Evolutionary conservation across 2,797 vertebrate species (phyloP).

Genomic region (Rhadinocentrus ornatus): DNA sequence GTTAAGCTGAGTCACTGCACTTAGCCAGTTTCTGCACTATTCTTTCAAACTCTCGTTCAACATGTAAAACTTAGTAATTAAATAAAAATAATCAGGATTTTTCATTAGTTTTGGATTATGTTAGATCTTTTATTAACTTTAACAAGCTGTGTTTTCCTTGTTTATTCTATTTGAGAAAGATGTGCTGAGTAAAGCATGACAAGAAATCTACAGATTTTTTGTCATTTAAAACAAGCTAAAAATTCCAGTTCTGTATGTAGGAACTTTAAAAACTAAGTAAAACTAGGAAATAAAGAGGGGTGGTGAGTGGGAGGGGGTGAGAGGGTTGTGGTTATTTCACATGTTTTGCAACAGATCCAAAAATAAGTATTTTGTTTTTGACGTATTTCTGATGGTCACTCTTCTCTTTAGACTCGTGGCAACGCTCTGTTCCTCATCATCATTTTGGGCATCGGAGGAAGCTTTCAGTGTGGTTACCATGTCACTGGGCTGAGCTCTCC

Average conservation of each 20-base stretch:
- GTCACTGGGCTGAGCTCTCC: constrained; percentile 85
- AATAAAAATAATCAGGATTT: background rate
- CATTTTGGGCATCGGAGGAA: constrained; percentile 85
- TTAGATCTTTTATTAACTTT: background rate
- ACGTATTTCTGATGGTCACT: background rate
- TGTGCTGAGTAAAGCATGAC: too few species aligned
- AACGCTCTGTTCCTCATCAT: constrained; percentile 78
- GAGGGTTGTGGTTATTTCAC: background rate
- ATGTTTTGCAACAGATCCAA: background rate
- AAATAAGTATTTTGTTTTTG: background rate
- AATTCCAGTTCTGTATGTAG: too few species aligned
- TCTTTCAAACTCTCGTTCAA: background rate
- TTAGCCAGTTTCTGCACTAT: background rate
- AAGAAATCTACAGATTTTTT: too few species aligned
- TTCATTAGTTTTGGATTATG: too few species aligned
- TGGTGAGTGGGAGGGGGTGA: too few species aligned
- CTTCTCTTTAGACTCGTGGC: constrained; percentile 66
- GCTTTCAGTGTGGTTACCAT: constrained; percentile 86
- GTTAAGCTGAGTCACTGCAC: constrained; percentile 56
- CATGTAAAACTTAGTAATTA: background rate
- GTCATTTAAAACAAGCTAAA: too few species aligned
- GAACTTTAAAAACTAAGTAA: too few species aligned
- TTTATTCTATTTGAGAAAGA: too few species aligned
- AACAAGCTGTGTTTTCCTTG: too few species aligned
- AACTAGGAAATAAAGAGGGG: too few species aligned